phyloP scores from a whole-genome alignment of 2,113 vertebrate genomes.

The Empidonax alnorum region DNA sequence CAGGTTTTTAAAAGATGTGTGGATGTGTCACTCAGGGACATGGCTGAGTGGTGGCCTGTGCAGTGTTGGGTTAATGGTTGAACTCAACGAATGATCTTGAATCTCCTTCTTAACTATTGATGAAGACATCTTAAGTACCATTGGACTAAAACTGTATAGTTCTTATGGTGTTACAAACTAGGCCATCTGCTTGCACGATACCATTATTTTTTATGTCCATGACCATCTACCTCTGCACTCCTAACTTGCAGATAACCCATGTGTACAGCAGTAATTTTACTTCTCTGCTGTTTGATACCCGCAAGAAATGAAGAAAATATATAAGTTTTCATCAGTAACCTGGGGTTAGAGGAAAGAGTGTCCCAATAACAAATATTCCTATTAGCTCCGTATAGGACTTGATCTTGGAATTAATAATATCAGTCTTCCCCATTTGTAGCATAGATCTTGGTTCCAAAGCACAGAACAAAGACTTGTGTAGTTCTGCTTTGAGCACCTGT shows the following conservation, averaged over 20 bases:
- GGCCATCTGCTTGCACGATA: background rate
- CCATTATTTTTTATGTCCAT: background rate
- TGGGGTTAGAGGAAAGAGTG: background rate
- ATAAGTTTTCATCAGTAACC: background rate
- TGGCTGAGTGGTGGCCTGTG: background rate
- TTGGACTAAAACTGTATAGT: background rate
- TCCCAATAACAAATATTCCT: slow-evolving; percentile 3
- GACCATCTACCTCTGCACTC: background rate
- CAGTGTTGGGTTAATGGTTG: background rate
- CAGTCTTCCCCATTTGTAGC: background rate
- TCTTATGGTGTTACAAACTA: rapidly evolving
- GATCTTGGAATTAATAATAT: slow-evolving; percentile 25
- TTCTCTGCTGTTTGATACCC: background rate
- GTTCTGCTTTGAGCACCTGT: background rate
- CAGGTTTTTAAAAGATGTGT: background rate
- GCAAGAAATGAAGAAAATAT: background rate
- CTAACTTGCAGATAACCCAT: background rate
- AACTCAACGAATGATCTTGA: background rate
- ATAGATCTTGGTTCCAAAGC: background rate
- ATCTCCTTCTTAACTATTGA: background rate
- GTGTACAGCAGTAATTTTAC: background rate
- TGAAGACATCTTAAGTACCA: background rate
- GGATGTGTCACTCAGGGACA: background rate
- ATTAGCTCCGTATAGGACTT: background rate
- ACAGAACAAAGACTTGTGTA: background rate